Evolutionary conservation across 2,113 vertebrate genomes (phyloP).

Genomic region (Corapipo altera): DNA sequence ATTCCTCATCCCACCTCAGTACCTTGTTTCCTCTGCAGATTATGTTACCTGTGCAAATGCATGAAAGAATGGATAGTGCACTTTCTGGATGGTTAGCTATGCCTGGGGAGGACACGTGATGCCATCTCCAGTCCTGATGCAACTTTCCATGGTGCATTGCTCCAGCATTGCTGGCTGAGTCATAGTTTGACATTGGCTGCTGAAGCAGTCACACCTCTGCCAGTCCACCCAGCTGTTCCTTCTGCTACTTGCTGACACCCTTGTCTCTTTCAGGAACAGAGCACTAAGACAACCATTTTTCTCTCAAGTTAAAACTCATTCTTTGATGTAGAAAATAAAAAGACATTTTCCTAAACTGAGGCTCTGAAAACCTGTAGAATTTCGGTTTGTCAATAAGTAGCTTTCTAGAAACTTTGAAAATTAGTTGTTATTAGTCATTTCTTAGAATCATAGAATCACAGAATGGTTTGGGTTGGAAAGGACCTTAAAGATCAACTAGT

Average conservation of each 20-base stretch:
- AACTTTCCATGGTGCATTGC: background rate
- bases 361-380: background rate
- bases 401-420: background rate
- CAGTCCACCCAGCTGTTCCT: background rate
- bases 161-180: background rate
- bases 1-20: background rate
- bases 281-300: background rate
- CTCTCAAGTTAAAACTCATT: background rate
- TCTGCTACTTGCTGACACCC: background rate
- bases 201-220: background rate
- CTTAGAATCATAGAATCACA: background rate
- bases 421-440: background rate
- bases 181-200: background rate
- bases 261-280: background rate
- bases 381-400: background rate
- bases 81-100: accelerated
- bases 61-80: background rate
- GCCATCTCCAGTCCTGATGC: background rate
- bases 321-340: background rate
- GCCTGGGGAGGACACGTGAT: background rate
- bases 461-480: background rate
- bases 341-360: background rate
- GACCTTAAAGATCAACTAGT: background rate
- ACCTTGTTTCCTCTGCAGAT: background rate
- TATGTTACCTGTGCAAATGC: background rate